Conservation (phyloP, 64 coral and sea anemone species). For the Anthopleura sola region DNA sequence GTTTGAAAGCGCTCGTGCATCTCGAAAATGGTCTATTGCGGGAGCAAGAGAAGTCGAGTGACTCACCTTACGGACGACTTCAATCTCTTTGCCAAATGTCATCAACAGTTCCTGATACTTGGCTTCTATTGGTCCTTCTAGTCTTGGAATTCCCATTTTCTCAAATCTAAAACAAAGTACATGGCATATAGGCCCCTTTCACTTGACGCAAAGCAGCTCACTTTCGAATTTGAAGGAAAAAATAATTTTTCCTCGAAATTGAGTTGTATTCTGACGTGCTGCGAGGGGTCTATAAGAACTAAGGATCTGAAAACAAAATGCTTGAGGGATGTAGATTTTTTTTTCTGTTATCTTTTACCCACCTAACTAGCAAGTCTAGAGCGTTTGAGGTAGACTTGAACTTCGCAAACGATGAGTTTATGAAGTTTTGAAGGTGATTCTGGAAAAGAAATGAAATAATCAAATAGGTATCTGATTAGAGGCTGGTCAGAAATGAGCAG, state of each 20-base stretch:
- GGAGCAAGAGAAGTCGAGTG: background rate
- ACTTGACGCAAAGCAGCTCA: too few species aligned
- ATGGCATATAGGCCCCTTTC: background rate
- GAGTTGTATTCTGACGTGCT: too few species aligned
- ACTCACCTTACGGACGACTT: constrained; percentile 74
- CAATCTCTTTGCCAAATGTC: constrained; percentile 80
- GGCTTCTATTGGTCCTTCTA: constrained; percentile 59
- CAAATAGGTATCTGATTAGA: background rate
- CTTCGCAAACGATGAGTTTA: constrained; percentile 75
- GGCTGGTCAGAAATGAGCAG: too few species aligned
- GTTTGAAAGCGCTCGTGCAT: too few species aligned
- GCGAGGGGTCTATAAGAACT: too few species aligned
- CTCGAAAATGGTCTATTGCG: too few species aligned
- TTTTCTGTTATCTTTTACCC: background rate
- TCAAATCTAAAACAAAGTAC: constrained; percentile 53
- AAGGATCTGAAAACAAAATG: too few species aligned
- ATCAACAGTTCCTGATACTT: constrained; percentile 53
- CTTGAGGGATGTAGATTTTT: too few species aligned
- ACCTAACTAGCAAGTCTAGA: constrained; percentile 72
- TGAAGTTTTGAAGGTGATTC: constrained; percentile 70
- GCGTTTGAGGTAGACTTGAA: constrained; percentile 60
- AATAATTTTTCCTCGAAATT: too few species aligned
- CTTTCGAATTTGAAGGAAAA: background rate
- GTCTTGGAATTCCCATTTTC: constrained; percentile 79
- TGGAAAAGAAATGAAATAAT: constrained; percentile 1